Evolutionary conservation across 2,888 invertebrate species (phyloP).

Genomic region (Pyrrhia umbra): DNA sequence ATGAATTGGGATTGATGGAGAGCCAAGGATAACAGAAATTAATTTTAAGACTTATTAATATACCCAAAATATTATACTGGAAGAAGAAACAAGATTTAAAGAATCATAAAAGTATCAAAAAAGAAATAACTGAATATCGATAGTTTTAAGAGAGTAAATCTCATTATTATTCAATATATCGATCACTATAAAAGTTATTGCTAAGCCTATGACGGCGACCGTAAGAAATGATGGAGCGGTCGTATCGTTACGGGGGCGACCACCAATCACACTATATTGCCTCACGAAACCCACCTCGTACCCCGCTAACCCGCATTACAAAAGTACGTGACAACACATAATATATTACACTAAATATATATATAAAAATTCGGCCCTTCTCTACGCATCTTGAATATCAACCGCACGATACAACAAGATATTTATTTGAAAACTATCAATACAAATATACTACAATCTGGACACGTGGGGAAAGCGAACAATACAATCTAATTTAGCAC

Average conservation of each 20-base stretch:
- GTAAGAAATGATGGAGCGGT: conserved; percentile 12
- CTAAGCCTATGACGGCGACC: not conserved
- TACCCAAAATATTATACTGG: too few species aligned
- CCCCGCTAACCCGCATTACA: conserved; percentile 30
- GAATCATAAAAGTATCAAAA: too few species aligned
- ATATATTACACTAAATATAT: conserved; percentile 35
- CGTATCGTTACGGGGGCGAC: conserved; percentile 11
- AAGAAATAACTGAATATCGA: not conserved
- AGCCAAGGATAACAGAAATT: too few species aligned
- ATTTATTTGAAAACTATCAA: conserved; percentile 65
- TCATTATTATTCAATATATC: conserved; percentile 16
- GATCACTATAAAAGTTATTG: conserved; percentile 14
- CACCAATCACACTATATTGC: conserved; percentile 14
- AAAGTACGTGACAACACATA: conserved; percentile 53
- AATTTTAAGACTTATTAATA: too few species aligned
- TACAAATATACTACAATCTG: conserved; percentile 61
- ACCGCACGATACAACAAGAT: conserved; percentile 57
- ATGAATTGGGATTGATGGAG: too few species aligned
- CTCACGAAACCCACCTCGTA: conserved; percentile 8
- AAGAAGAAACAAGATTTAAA: too few species aligned
- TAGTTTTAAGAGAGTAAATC: not conserved
- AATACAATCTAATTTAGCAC: conserved; percentile 42
- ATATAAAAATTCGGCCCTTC: conserved; percentile 41
- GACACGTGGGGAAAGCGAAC: conserved; percentile 48
- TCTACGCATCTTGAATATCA: conserved; percentile 63